These are phyloP conservation scores for Drosophila pectinifera DNA, from an alignment of 1,140 invertebrate genomes.

Conservation along the genomic window DNA sequence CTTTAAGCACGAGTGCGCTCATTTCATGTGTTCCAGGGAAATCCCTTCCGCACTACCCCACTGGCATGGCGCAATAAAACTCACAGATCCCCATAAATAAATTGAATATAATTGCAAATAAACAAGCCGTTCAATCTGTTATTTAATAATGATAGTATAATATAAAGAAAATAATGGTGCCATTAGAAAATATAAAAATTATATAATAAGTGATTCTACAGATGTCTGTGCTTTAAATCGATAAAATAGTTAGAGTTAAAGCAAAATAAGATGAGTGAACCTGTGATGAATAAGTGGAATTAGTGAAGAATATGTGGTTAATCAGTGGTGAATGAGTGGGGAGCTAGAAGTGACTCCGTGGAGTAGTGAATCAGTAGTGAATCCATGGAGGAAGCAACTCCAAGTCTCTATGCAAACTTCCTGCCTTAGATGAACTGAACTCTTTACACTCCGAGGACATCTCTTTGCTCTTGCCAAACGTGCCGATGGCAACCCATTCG, in stretches of 20 bases:
- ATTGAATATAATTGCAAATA: slow-evolving; percentile 62
- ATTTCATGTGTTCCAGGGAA: slow-evolving; percentile 38
- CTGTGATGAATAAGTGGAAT: background rate
- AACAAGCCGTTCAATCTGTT: background rate
- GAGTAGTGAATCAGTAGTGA: too few relatives aligned
- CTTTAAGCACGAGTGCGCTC: slow-evolving; percentile 74
- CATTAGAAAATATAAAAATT: too few relatives aligned
- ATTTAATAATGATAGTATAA: background rate
- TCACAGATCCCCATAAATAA: slow-evolving; percentile 52
- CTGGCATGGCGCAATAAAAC: slow-evolving; percentile 34
- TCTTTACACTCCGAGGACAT: slow-evolving; percentile 36
- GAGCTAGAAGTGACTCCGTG: background rate
- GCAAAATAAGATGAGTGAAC: too few relatives aligned
- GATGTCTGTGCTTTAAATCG: too few relatives aligned
- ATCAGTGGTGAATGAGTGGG: background rate
- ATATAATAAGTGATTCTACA: background rate
- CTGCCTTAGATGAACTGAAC: too few relatives aligned
- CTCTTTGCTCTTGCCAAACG: slow-evolving; percentile 47
- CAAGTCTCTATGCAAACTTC: background rate
- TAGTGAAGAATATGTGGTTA: background rate
- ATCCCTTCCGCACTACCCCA: slow-evolving; percentile 35
- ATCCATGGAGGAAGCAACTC: too few relatives aligned
- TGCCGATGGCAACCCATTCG: slow-evolving; percentile 68
- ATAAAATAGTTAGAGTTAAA: too few relatives aligned
- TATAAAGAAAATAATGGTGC: background rate